Conservation (phyloP, 2,797 vertebrate genomes). For the Siniperca undulata region DNA sequence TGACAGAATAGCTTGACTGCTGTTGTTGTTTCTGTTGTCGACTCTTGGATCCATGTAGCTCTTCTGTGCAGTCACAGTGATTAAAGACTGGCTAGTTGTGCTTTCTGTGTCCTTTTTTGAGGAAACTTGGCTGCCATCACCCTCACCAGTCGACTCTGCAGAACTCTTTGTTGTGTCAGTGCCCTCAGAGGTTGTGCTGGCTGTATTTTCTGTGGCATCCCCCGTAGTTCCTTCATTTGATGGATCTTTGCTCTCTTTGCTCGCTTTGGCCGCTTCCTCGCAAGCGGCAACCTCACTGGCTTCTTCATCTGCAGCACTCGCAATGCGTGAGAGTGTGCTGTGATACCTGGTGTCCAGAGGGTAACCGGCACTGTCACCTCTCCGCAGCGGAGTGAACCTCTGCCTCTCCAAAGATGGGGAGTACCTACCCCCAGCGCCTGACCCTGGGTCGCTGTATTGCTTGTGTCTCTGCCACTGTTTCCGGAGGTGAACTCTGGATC, state of each 20-base stretch:
- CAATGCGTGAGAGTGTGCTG: constrained; percentile 91
- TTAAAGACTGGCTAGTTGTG: constrained; percentile 48
- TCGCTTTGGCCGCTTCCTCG: constrained; percentile 64
- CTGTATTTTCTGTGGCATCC: constrained; percentile 2
- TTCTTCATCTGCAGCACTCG: constrained; percentile 90
- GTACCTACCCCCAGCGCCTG: constrained; percentile 79
- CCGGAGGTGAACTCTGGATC: constrained; percentile 92
- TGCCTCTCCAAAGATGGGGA: constrained; percentile 84
- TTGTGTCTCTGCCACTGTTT: constrained; percentile 96
- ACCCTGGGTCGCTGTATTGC: constrained; percentile 96
- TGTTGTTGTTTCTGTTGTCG: constrained; percentile 84
- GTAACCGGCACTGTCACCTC: constrained; percentile 86
- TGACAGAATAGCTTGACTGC: constrained; percentile 73
- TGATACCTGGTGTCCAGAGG: constrained; percentile 87
- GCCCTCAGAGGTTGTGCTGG: constrained; percentile 31
- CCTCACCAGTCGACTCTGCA: constrained; percentile 21
- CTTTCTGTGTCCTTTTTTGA: constrained; percentile 54
- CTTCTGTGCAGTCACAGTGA: constrained; percentile 26
- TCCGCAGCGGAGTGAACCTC: constrained; percentile 80
- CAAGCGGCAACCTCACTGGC: constrained; percentile 78
- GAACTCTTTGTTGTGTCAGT: constrained; percentile 14
- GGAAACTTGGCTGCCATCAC: constrained; percentile 10
- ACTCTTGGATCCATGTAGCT: constrained; percentile 73
- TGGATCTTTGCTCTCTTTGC: constrained; percentile 48
- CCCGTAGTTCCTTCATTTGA: constrained; percentile 13